A percentile compares a stretch with the other conserved stretches of the same genome.
Conservation (phyloP, 2,113 vertebrate genomes). For the Chrysochloris asiatica region DNA sequence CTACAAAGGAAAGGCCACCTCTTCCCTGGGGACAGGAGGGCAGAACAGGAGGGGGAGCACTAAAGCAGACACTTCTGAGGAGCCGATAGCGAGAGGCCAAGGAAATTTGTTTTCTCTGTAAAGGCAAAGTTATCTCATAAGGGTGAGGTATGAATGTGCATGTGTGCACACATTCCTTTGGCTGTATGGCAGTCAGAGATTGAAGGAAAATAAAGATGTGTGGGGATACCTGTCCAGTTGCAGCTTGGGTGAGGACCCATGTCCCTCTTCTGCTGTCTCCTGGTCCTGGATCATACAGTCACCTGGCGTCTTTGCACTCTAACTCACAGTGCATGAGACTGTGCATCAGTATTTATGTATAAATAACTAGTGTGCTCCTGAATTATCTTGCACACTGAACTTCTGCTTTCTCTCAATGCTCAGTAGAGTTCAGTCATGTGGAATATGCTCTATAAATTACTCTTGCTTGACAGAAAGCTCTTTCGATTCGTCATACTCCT, state of each 20-base stretch:
- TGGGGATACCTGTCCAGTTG: not conserved
- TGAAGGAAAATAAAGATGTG: not conserved
- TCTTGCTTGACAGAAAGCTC: not conserved
- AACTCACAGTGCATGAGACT: not conserved
- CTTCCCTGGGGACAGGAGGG: not conserved
- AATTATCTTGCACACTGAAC: not conserved
- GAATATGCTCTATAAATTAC: not conserved
- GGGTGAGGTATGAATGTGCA: not conserved
- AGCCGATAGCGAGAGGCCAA: not conserved
- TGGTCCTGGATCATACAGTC: not conserved
- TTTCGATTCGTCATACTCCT: not conserved
- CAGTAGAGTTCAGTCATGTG: not conserved
- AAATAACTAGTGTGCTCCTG: not conserved
- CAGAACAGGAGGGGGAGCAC: not conserved
- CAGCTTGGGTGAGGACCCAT: not conserved
- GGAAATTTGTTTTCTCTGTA: not conserved
- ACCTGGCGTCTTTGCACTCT: not conserved
- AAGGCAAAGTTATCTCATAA: not conserved
- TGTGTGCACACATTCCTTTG: not conserved
- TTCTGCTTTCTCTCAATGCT: not conserved
- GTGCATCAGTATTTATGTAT: not conserved
- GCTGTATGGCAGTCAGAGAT: not conserved
- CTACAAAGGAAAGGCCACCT: not conserved
- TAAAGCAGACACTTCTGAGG: not conserved
- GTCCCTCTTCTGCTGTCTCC: not conserved